Conservation (phyloP, 35 echinoderm and acorn worm species). For the Anneissia japonica region DNA sequence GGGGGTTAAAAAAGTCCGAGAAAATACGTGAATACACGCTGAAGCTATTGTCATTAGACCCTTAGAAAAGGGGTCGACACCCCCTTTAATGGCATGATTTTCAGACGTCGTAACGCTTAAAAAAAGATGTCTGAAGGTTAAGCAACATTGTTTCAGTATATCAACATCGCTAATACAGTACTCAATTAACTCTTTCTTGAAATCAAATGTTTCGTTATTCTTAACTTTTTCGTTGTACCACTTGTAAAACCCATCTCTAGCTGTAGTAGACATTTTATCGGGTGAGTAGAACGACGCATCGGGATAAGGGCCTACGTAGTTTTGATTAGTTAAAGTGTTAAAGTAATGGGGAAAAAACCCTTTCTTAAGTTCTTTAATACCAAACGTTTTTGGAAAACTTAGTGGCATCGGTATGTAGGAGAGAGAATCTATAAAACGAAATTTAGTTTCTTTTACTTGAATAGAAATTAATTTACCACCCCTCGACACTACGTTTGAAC, state of each 20-base stretch:
- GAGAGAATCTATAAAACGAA: constrained; percentile 29
- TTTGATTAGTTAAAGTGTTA: constrained; percentile 41
- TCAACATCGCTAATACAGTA: constrained; percentile 66
- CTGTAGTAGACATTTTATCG: constrained; percentile 43
- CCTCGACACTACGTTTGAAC: no score
- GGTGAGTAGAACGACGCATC: constrained; percentile 27
- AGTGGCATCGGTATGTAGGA: no score
- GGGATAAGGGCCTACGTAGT: constrained; percentile 29
- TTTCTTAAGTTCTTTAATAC: constrained; percentile 48
- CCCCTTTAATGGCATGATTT: background rate
- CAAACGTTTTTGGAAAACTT: constrained; percentile 66
- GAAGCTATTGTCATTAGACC: constrained; percentile 60
- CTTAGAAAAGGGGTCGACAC: constrained; percentile 45
- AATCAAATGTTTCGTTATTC: constrained; percentile 18
- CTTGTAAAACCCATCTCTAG: constrained; percentile 1
- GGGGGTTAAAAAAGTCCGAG: constrained; percentile 31
- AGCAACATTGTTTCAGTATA: constrained; percentile 44
- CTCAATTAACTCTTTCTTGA: constrained; percentile 43
- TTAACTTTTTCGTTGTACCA: constrained; percentile 42
- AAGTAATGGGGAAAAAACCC: constrained; percentile 66
- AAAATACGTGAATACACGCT: constrained; percentile 48
- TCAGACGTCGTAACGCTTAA: background rate
- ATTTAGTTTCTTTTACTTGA: background rate
- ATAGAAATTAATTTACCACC: no score
- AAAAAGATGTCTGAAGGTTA: constrained; percentile 51